phyloP scores from a whole-genome alignment of 2,888 invertebrate genomes.

The Cataglyphis altisquamis region DNA sequence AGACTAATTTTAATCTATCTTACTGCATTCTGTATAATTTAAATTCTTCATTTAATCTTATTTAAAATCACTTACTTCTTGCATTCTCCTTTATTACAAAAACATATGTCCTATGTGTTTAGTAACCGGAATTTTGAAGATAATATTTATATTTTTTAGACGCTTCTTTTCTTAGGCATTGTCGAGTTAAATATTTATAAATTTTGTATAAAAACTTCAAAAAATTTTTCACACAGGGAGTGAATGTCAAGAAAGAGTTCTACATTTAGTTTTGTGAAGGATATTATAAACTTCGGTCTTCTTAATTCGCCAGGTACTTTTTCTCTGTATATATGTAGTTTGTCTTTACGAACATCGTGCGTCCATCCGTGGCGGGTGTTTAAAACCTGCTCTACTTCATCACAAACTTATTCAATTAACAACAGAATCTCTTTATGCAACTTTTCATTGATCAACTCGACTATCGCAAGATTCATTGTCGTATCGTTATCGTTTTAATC shows the following conservation, averaged over 20 bases:
- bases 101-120: background rate
- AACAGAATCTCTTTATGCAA: conserved; percentile 20
- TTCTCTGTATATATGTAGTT: conserved; percentile 36
- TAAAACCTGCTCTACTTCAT: conserved; percentile 30
- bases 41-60: background rate
- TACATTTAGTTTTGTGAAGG: background rate
- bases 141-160: background rate
- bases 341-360: conserved; percentile 39
- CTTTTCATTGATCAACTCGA: background rate
- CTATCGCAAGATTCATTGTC: background rate
- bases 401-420: conserved; percentile 28
- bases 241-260: background rate
- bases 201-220: conserved; percentile 16
- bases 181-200: background rate
- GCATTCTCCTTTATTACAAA: background rate
- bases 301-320: conserved; percentile 57
- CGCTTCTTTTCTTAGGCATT: background rate
- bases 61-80: conserved; percentile 14
- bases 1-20: conserved; percentile 3
- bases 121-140: conserved; percentile 12
- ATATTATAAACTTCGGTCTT: conserved; percentile 34
- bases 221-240: conserved; percentile 9
- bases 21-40: background rate
- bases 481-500: background rate
- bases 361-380: conserved; percentile 16